Percentiles rank a stretch among this genome's conserved stretches.
Conservation (phyloP, 2,888 invertebrate genomes). For the Drosophila robusta region DNA sequence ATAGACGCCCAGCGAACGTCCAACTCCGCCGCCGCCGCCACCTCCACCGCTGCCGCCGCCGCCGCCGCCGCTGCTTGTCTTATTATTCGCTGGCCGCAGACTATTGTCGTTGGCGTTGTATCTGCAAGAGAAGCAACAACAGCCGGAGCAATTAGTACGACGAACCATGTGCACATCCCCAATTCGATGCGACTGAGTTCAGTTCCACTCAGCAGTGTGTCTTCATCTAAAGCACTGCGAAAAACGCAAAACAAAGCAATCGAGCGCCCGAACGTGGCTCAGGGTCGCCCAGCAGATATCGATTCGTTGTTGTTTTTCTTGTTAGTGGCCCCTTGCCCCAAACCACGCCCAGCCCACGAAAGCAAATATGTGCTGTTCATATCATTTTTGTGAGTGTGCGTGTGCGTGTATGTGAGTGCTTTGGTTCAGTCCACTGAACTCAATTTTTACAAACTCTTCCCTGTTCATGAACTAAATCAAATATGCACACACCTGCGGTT, state of each 20-base stretch:
- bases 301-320: slow-evolving; percentile 42
- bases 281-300: slow-evolving; percentile 62
- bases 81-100: slow-evolving; percentile 79
- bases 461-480: slow-evolving; percentile 47
- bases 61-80: slow-evolving; percentile 82
- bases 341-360: slow-evolving; percentile 50
- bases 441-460: slow-evolving; percentile 47
- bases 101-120: slow-evolving; percentile 82
- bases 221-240: slow-evolving; percentile 5
- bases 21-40: slow-evolving; percentile 40
- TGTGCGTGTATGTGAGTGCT: slow-evolving; percentile 20
- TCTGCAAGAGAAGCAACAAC: slow-evolving; percentile 52
- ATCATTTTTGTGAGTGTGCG: slow-evolving; percentile 15
- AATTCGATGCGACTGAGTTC: not conserved
- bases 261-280: slow-evolving; percentile 49
- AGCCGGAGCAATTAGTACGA: slow-evolving; percentile 38
- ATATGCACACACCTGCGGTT: slow-evolving; percentile 18
- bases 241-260: slow-evolving; percentile 33
- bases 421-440: slow-evolving; percentile 64
- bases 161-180: slow-evolving; percentile 1
- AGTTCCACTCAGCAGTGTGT: not conserved
- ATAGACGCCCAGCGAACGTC: slow-evolving; percentile 92
- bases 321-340: slow-evolving; percentile 15
- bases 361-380: slow-evolving; percentile 37
- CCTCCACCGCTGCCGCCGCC: slow-evolving; percentile 21